Percentiles rank a stretch among this genome's conserved stretches.
phyloP scores from a whole-genome alignment of 2,113 vertebrate genomes.

The Sigmodon hispidus region DNA sequence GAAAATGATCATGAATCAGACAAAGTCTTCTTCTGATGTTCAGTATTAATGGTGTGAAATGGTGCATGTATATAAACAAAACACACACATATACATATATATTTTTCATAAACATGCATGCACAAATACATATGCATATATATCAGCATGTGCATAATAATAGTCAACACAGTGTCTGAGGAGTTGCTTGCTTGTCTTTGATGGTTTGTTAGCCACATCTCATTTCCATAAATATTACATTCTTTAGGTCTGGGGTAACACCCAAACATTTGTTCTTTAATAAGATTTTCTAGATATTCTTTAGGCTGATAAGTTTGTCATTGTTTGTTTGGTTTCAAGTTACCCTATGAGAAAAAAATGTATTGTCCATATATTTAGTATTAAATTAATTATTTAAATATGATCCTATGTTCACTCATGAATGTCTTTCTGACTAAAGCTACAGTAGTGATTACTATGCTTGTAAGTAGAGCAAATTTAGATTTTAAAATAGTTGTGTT shows the following conservation, averaged over 20 bases:
- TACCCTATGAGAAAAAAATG: not conserved
- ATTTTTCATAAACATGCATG: not conserved
- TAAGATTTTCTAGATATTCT: not conserved
- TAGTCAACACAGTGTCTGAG: not conserved
- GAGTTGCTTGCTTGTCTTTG: not conserved
- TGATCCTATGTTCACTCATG: not conserved
- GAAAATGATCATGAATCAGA: too few relatives aligned
- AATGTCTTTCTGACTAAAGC: slow-evolving; percentile 66
- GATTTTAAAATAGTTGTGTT: slow-evolving; percentile 59
- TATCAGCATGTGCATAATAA: not conserved
- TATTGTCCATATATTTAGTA: slow-evolving; percentile 21
- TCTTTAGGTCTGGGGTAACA: not conserved
- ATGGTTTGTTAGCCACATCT: not conserved
- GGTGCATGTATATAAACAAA: too few relatives aligned
- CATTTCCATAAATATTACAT: not conserved
- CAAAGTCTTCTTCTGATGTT: not conserved
- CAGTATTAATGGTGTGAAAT: not conserved
- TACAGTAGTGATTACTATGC: not conserved
- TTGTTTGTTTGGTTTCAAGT: not conserved
- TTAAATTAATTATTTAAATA: slow-evolving; percentile 18
- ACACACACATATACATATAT: not conserved
- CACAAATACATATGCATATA: not conserved
- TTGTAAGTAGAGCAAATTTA: slow-evolving; percentile 59
- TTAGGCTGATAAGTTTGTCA: not conserved
- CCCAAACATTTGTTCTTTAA: not conserved